Percentiles rank a stretch among this genome's conserved stretches.
Conservation (phyloP, 2,888 invertebrate species). For the Mamestra brassicae region DNA sequence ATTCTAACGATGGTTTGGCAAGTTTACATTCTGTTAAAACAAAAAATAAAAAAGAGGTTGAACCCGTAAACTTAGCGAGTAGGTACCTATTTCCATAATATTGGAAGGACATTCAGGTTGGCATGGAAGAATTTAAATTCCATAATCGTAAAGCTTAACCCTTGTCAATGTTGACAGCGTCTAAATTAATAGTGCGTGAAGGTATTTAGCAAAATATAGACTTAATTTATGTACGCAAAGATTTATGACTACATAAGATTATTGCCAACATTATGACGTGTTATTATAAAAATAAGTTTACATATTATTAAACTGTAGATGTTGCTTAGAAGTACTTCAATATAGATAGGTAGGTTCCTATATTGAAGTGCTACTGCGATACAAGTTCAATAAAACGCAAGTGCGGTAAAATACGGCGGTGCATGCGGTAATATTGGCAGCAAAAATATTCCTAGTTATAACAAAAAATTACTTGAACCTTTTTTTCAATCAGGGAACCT, state of each 20-base stretch:
- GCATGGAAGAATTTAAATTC: constrained; percentile 77
- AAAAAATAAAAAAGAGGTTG: background rate
- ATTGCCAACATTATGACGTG: constrained; percentile 40
- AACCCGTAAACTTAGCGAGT: constrained; percentile 1
- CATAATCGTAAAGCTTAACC: constrained; percentile 81
- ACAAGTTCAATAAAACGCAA: no score
- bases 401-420: no score
- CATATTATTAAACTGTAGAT: background rate
- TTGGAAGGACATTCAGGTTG: constrained; percentile 55
- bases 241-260: constrained; percentile 62
- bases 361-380: no score
- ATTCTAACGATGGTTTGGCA: background rate
- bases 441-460: no score
- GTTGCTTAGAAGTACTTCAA: constrained; percentile 12
- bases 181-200: constrained; percentile 85
- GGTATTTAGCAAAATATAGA: constrained; percentile 81
- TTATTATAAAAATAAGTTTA: constrained; percentile 26
- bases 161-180: constrained; percentile 83
- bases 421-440: no score
- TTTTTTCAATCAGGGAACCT: no score
- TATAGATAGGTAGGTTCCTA: background rate
- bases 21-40: background rate
- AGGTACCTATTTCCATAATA: constrained; percentile 28
- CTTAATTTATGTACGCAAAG: constrained; percentile 67
- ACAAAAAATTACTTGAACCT: no score